These are phyloP conservation scores for Philopotamus ludificatus DNA, from an alignment of 1,140 invertebrate species.

Conservation along the genomic window DNA sequence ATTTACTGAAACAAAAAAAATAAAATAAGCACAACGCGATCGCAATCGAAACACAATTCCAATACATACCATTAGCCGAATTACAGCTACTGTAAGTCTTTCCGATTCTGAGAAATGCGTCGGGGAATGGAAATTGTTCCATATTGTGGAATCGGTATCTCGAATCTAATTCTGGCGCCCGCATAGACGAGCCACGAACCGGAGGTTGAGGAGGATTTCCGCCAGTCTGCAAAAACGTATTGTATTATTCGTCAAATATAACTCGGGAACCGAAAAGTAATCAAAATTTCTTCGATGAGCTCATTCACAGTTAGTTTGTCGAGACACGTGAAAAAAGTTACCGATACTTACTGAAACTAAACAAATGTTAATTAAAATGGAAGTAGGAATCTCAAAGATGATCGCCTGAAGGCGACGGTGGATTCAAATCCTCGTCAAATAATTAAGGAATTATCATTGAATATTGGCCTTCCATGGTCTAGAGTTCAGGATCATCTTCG, in stretches of 20 bases:
- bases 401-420: too few species aligned
- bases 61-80: constrained; percentile 31
- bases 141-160: too few species aligned
- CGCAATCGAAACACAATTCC: not conserved
- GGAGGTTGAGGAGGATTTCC: constrained; percentile 46
- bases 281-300: too few species aligned
- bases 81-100: constrained; percentile 54
- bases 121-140: constrained; percentile 51
- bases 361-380: too few species aligned
- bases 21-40: not conserved
- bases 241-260: too few species aligned
- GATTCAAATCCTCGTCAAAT: too few species aligned
- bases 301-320: too few species aligned
- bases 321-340: constrained; percentile 3
- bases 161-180: constrained; percentile 48
- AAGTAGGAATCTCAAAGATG: too few species aligned
- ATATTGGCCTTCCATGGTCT: too few species aligned
- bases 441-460: too few species aligned
- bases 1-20: constrained; percentile 35
- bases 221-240: not conserved
- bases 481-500: too few species aligned
- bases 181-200: constrained; percentile 50
- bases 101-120: constrained; percentile 51
- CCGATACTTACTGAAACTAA: not conserved
- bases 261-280: too few species aligned